phyloP scores from a whole-genome alignment of 92 coral and sea anemone genomes.

The Hydrozoanthus gracilis region DNA sequence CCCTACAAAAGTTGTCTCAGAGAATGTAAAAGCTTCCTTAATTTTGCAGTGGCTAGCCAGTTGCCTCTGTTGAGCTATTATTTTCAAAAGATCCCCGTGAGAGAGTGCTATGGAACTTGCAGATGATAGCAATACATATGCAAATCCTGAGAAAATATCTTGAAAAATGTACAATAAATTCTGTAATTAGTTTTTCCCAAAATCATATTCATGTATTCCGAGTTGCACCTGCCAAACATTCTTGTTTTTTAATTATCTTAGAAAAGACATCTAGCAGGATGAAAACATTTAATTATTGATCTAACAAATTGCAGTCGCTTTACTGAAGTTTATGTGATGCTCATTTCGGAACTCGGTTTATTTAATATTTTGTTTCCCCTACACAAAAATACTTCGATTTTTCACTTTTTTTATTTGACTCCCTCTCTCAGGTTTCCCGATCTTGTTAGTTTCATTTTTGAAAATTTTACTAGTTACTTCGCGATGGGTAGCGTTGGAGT shows the following conservation, averaged over 20 bases:
- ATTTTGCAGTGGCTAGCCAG: constrained; percentile 37
- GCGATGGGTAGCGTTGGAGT: constrained; percentile 22
- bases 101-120: constrained; percentile 45
- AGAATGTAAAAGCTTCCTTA: constrained; percentile 27
- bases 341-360: constrained; percentile 50
- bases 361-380: not conserved
- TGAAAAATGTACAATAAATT: constrained; percentile 82
- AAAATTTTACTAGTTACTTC: constrained; percentile 26
- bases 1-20: constrained; percentile 3
- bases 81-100: constrained; percentile 46
- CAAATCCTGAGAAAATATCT: constrained; percentile 76
- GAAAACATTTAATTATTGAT: constrained; percentile 80
- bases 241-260: constrained; percentile 54
- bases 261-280: constrained; percentile 45
- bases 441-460: constrained; percentile 35
- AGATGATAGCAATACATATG: constrained; percentile 82
- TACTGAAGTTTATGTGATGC: constrained; percentile 59
- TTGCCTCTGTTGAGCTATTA: constrained; percentile 36
- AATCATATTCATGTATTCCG: constrained; percentile 74
- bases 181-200: constrained; percentile 72
- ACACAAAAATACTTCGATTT: not conserved
- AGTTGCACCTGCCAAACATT: constrained; percentile 71
- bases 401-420: constrained; percentile 12
- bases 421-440: constrained; percentile 32
- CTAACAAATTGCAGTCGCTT: constrained; percentile 65